phyloP scores from a whole-genome alignment of 1,140 invertebrate genomes.

The Saccostrea glomerata region DNA sequence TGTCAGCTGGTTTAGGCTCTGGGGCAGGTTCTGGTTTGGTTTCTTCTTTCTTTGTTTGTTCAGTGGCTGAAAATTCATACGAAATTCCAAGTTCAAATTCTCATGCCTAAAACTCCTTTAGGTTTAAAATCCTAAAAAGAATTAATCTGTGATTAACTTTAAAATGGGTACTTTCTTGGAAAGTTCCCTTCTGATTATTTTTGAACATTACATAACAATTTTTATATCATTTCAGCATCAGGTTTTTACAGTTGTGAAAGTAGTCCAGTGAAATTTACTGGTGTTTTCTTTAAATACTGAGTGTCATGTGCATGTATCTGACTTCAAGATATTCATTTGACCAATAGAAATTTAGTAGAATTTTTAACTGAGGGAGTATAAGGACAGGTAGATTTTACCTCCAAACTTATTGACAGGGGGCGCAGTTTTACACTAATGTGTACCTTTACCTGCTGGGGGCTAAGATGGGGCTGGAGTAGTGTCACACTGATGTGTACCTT shows the following conservation, averaged over 20 bases:
- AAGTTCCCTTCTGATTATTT: too few species aligned
- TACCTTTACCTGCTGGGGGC: slow-evolving; percentile 36
- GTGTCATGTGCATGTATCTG: too few species aligned
- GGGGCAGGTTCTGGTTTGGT: slow-evolving; percentile 38
- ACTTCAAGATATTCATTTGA: not conserved
- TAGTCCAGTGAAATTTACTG: too few species aligned
- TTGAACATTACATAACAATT: too few species aligned
- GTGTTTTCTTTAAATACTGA: too few species aligned
- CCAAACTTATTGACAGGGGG: not conserved
- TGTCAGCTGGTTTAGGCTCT: slow-evolving; percentile 49
- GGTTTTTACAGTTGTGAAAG: too few species aligned
- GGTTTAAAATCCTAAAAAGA: not conserved
- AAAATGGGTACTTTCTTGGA: too few species aligned
- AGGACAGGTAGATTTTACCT: not conserved
- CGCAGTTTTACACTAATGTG: slow-evolving; percentile 36
- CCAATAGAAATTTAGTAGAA: not conserved
- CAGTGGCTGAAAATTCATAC: slow-evolving; percentile 42
- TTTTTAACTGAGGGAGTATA: not conserved
- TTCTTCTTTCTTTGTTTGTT: slow-evolving; percentile 51
- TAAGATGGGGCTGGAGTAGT: slow-evolving; percentile 31
- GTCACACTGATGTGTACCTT: too few species aligned
- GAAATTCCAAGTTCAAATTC: not conserved
- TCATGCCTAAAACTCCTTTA: not conserved
- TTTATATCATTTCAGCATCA: too few species aligned
- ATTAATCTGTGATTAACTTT: too few species aligned